These are phyloP conservation scores for Nylanderia fulva DNA, from an alignment of 1,140 invertebrate genomes.

Conservation along the genomic window DNA sequence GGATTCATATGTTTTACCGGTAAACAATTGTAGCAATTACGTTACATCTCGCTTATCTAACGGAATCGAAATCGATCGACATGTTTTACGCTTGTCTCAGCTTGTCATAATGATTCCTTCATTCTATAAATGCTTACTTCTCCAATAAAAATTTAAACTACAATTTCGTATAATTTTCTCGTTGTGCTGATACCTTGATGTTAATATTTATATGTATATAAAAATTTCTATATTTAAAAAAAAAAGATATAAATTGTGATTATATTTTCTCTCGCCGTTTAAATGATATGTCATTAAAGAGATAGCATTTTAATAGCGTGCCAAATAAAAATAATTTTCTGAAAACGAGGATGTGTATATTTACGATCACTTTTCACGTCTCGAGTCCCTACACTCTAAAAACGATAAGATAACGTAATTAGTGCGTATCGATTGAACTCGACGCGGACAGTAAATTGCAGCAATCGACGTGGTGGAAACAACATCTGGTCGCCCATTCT, in stretches of 20 bases:
- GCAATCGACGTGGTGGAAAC: background rate
- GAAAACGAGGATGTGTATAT: background rate
- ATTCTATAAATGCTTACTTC: background rate
- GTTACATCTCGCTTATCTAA: background rate
- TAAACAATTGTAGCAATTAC: background rate
- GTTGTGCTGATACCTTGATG: background rate
- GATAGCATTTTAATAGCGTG: background rate
- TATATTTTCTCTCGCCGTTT: background rate
- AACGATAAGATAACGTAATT: constrained; percentile 48
- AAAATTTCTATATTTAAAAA: no score
- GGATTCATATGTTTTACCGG: constrained; percentile 15
- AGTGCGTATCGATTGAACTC: constrained; percentile 19
- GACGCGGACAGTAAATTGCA: background rate
- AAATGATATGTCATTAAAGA: constrained; percentile 6
- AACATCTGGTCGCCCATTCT: constrained; percentile 17
- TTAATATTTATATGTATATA: no score
- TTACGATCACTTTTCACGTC: constrained; percentile 5
- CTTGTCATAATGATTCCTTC: background rate
- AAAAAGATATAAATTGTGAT: background rate
- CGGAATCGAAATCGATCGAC: background rate
- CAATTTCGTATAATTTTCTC: background rate
- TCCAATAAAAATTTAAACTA: background rate
- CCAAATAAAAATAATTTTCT: background rate
- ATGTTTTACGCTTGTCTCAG: background rate
- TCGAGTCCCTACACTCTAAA: background rate